Evolutionary conservation across 2,113 vertebrate genomes (phyloP).

Genomic region (Pipa parva): DNA sequence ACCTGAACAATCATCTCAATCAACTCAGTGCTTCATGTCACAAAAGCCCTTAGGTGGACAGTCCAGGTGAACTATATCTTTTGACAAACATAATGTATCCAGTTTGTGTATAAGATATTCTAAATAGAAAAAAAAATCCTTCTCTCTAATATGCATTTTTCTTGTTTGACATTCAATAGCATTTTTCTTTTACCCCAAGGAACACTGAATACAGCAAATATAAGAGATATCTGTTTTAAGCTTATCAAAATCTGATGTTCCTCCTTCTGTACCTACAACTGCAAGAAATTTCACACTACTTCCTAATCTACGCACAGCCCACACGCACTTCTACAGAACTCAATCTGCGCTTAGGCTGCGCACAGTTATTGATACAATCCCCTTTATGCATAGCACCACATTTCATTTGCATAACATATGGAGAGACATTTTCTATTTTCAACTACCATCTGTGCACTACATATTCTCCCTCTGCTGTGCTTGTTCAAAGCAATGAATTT

Average conservation of each 20-base stretch:
- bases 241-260: constrained; percentile 24
- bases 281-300: constrained; percentile 39
- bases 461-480: constrained; percentile 26
- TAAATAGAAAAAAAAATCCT: constrained; percentile 6
- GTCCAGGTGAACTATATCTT: constrained; percentile 11
- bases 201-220: constrained; percentile 38
- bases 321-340: constrained; percentile 33
- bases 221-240: constrained; percentile 46
- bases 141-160: constrained; percentile 20
- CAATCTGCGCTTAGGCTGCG: constrained; percentile 27
- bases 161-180: constrained; percentile 35
- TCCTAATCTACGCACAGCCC: constrained; percentile 25
- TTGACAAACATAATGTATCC: constrained; percentile 16
- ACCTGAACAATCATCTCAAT: constrained; percentile 6
- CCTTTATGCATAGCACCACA: constrained; percentile 24
- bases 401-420: constrained; percentile 43
- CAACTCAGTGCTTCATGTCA: neutral
- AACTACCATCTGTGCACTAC: constrained; percentile 31
- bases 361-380: constrained; percentile 38
- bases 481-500: constrained; percentile 39
- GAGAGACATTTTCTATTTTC: constrained; percentile 37
- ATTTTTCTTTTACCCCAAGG: constrained; percentile 24
- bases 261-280: constrained; percentile 7
- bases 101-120: constrained; percentile 25
- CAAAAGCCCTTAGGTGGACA: constrained; percentile 10